Base-by-base conservation (phyloP, 2,888 invertebrate species). In the Bellardia bayeri region DNA sequence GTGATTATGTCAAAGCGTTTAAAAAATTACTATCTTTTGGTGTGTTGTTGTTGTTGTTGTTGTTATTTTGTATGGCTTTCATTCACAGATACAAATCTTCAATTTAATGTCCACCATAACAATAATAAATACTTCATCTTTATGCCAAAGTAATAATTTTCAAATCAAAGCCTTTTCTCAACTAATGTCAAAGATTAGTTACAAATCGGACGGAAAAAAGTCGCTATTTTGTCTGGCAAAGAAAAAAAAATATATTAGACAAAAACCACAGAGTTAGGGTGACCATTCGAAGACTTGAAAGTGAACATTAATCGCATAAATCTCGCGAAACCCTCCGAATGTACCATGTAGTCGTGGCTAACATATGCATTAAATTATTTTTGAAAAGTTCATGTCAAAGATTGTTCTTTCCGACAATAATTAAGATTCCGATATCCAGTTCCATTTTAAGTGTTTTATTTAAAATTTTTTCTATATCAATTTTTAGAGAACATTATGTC, bases 101-200 rank as follows among this genome's bases (percentile, higher is more conserved):
- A 45, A 49, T 72, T 76, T 82, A 49, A 51, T 86, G 45, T 78
- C 86, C 72, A 72, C 85, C 63, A 40, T 56, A 74, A 80, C 69
- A 76, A 58, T 71, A 64, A 82, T 78, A 86, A 86, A 86, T 66
- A 61, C 72, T 74, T 82, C 72, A 82, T 82, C 61, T 78, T 51
- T 58, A 42, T 49, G 49, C 51, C 71, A 58, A 89, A 89, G 86
- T 89, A 89, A 90, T 90, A 92, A 92, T 92, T 92, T 92, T 92
- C 91, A 90, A 90, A 91, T 92, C 91, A 91, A 90, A 90, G 89
- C 91, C 23, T 74, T 72, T 49, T 91, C 90, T 90, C 90, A 91
- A 89, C 91, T 92, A 92, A 92, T 92, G 90, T 90, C 91, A 91
- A 91, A 91, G 90, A 93, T 92, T 92, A 92, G 89, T 81, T 86